These are phyloP conservation scores for Pandemis heparana DNA, from an alignment of 2,888 invertebrate genomes.

Conservation along the genomic window DNA sequence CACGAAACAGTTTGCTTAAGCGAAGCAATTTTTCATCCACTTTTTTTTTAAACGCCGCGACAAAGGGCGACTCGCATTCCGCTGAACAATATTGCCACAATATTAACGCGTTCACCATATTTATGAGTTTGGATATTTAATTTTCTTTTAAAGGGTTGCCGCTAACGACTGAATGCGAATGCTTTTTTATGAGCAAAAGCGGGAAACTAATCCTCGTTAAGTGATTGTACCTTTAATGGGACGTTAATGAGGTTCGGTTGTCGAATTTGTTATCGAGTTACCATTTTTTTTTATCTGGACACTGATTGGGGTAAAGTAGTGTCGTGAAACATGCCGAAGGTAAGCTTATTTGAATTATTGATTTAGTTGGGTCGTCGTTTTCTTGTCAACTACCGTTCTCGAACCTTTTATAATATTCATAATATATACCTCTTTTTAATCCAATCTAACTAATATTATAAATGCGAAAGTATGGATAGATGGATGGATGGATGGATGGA, in stretches of 20 bases:
- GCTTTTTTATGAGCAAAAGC: conserved; percentile 39
- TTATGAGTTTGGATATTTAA: conserved; percentile 64
- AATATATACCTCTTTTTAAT: too few relatives aligned
- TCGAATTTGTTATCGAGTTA: conserved; percentile 37
- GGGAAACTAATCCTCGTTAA: conserved; percentile 68
- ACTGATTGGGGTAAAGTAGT: neutral
- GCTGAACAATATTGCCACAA: conserved; percentile 54
- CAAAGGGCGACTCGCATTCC: conserved; percentile 45
- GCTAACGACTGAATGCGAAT: conserved; percentile 29
- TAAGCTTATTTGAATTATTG: conserved; percentile 23
- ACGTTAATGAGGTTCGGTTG: conserved; percentile 61
- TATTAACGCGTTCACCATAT: conserved; percentile 54
- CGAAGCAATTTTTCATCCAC: conserved; percentile 62
- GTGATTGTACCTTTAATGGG: conserved; percentile 72
- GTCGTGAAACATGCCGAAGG: conserved; percentile 5
- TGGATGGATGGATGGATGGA: too few relatives aligned
- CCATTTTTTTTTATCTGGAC: conserved; percentile 15
- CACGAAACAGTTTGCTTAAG: conserved; percentile 8
- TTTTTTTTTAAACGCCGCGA: conserved; percentile 47
- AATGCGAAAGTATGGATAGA: too few relatives aligned
- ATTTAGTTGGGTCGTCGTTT: neutral
- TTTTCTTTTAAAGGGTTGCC: conserved; percentile 53
- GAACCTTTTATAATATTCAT: too few relatives aligned
- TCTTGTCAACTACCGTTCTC: neutral
- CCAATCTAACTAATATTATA: too few relatives aligned